Evolutionary conservation across 2,113 vertebrate genomes (phyloP).

Genomic region (Carettochelys insculpta): DNA sequence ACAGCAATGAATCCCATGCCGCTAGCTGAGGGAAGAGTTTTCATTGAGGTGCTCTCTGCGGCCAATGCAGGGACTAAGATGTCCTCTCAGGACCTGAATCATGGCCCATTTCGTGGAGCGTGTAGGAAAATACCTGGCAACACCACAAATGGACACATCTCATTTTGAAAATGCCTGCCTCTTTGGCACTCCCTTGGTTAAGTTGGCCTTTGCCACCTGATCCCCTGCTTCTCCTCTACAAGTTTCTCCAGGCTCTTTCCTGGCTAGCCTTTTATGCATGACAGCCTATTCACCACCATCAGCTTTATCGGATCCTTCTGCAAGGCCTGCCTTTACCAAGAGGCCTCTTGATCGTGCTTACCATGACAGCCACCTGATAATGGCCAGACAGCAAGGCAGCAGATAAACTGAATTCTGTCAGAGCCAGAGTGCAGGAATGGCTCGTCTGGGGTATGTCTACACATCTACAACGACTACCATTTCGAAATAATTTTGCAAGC

Average conservation of each 20-base stretch:
- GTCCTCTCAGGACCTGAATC: not conserved
- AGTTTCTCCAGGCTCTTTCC: not conserved
- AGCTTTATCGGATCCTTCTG: not conserved
- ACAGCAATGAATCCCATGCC: not conserved
- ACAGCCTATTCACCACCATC: not conserved
- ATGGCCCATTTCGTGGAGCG: not conserved
- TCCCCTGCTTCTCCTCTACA: not conserved
- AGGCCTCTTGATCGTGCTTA: not conserved
- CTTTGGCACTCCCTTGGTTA: rapidly evolving
- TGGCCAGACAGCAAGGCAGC: not conserved
- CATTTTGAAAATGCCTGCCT: not conserved
- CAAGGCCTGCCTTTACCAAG: not conserved
- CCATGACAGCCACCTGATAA: not conserved
- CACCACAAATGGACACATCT: not conserved
- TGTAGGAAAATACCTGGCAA: not conserved
- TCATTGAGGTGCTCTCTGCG: not conserved
- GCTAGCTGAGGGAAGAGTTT: not conserved
- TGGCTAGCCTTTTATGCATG: not conserved
- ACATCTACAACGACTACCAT: too few relatives aligned
- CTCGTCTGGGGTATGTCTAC: not conserved
- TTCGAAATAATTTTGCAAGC: too few relatives aligned
- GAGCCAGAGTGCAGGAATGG: not conserved
- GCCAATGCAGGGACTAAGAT: not conserved
- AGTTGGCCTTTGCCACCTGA: not conserved
- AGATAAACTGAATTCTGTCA: not conserved